These are phyloP conservation scores for Drosophila novamexicana DNA, from an alignment of 1,140 invertebrate species.

Conservation along the genomic window DNA sequence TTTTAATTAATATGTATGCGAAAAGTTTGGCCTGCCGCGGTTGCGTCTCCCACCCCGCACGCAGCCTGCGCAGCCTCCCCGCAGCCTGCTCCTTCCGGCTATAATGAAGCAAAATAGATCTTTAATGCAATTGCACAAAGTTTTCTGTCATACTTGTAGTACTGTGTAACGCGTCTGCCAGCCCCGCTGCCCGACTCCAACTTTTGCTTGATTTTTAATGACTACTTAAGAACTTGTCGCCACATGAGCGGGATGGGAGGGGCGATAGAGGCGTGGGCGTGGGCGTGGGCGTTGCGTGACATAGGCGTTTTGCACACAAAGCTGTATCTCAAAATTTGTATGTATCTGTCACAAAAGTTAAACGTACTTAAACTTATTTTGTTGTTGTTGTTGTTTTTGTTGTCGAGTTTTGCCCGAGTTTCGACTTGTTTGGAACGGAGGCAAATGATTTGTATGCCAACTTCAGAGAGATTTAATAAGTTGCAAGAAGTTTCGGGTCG, in stretches of 20 bases:
- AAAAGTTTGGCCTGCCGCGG: constrained; percentile 38
- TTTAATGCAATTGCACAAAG: constrained; percentile 64
- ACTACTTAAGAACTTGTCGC: constrained; percentile 54
- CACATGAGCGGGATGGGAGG: background rate
- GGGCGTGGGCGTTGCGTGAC: background rate
- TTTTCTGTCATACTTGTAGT: constrained; percentile 34
- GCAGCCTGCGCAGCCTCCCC: background rate
- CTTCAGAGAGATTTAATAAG: constrained; percentile 64
- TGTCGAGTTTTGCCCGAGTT: constrained; percentile 53
- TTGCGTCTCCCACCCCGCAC: background rate
- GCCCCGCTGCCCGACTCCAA: background rate
- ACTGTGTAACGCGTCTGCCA: background rate
- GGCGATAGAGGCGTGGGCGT: background rate
- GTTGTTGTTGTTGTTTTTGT: constrained; percentile 3
- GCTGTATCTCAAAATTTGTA: constrained; percentile 17
- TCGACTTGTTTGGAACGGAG: constrained; percentile 9
- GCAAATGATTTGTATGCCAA: constrained; percentile 69
- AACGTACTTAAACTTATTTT: constrained; percentile 70
- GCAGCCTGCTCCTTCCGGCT: background rate
- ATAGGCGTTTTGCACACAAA: constrained; percentile 5
- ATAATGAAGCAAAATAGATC: constrained; percentile 60
- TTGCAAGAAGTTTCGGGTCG: constrained; percentile 28
- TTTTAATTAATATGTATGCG: constrained; percentile 65
- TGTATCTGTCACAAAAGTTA: constrained; percentile 55
- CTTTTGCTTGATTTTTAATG: constrained; percentile 68